phyloP scores from a whole-genome alignment of 2,888 invertebrate genomes.

The Drosophila fungiperda region DNA sequence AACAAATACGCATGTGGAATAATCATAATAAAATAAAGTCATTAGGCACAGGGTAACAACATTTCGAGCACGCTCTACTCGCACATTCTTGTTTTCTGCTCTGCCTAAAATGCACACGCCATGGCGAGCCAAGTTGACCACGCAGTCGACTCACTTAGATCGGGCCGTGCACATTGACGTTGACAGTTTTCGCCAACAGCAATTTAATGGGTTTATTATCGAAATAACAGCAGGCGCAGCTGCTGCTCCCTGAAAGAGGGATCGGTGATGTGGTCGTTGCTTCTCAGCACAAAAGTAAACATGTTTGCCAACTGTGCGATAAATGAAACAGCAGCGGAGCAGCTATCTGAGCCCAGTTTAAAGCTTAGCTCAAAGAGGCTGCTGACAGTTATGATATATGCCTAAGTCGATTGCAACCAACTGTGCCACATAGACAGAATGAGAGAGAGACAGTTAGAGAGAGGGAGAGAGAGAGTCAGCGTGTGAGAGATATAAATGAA shows the following conservation, averaged over 20 bases:
- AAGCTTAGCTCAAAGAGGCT: slow-evolving; percentile 5
- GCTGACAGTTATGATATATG: slow-evolving; percentile 74
- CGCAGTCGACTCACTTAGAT: slow-evolving; percentile 37
- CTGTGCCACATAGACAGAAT: background rate
- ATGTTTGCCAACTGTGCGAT: slow-evolving; percentile 64
- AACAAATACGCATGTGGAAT: no score
- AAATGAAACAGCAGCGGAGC: slow-evolving; percentile 65
- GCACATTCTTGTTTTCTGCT: slow-evolving; percentile 1
- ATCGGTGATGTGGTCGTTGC: background rate
- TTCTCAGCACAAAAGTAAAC: slow-evolving; percentile 53
- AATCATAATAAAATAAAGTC: background rate
- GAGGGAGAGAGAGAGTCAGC: no score
- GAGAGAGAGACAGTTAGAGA: no score
- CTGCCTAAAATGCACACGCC: slow-evolving; percentile 50
- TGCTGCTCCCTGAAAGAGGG: slow-evolving; percentile 11
- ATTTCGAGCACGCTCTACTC: background rate
- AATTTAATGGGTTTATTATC: slow-evolving; percentile 81
- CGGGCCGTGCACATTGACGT: slow-evolving; percentile 21
- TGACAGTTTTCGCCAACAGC: slow-evolving; percentile 63
- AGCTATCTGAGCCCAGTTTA: slow-evolving; percentile 12
- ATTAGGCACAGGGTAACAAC: background rate
- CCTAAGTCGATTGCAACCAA: slow-evolving; percentile 57
- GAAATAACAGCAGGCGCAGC: slow-evolving; percentile 42
- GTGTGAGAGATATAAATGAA: no score
- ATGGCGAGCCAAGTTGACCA: slow-evolving; percentile 38